Evolutionary conservation across 2,797 vertebrate genomes (phyloP).

Genomic region (Poliocrania exsul): DNA sequence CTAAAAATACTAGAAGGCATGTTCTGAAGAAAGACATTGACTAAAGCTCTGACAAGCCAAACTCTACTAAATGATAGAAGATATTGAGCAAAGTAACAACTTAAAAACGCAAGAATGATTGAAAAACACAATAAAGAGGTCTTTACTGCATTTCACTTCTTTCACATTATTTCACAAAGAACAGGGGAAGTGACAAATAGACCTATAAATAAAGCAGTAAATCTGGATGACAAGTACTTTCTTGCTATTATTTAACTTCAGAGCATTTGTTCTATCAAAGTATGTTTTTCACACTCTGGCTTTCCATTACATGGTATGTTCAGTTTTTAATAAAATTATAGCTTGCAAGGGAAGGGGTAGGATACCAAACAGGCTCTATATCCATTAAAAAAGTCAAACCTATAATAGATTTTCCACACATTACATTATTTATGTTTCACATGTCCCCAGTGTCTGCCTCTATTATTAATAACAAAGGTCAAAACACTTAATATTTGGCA

Average conservation of each 20-base stretch:
- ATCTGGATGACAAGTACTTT: not conserved
- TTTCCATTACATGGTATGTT: not conserved
- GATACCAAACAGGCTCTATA: not conserved
- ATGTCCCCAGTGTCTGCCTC: not conserved
- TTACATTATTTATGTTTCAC: not conserved
- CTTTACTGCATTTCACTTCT: not conserved
- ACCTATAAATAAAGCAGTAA: not conserved
- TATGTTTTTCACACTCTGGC: not conserved
- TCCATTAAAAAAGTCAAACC: not conserved
- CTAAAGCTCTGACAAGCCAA: not conserved
- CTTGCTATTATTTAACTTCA: not conserved
- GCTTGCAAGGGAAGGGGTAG: not conserved
- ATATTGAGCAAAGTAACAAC: not conserved
- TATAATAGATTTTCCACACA: not conserved
- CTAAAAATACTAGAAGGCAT: not conserved
- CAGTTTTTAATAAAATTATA: not conserved
- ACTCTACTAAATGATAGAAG: not conserved
- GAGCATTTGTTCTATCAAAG: not conserved
- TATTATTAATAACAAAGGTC: constrained; percentile 63
- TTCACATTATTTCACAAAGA: not conserved
- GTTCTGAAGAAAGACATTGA: not conserved
- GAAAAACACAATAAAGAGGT: not conserved
- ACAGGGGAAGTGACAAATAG: not conserved
- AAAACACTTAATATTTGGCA: constrained; percentile 68
- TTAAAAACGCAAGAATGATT: not conserved